Evolutionary conservation across 2,797 vertebrate genomes (phyloP), one percentile per base, ranked within the genome.

Genomic region (Pipistrellus nathusii): DNA sequence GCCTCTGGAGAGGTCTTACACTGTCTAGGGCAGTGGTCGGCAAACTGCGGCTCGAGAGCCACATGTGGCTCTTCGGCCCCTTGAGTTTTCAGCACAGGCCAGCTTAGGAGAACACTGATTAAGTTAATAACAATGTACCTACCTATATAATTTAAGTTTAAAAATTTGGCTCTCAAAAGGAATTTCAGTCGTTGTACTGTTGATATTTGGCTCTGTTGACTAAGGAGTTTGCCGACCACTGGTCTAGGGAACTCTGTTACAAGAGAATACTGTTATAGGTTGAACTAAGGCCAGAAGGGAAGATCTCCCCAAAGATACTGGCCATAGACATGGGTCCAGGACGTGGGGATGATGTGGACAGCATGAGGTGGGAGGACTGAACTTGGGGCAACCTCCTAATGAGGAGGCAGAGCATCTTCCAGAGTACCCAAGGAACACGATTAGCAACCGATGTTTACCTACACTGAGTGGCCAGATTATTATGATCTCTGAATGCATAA

Each of bases 211-310:
- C 46, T 48, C 46, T 48, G 46, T 48, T 48, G 46, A 48, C 46
- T 48, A 48, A 48, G 14, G 46, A 48, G 46, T 48, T 48, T 48
- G 46, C 46, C 13, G 11, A 48, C 13, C 13, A 48, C 46, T 48
- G 46, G 17, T 66, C 80, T 86, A 32, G 57, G 57, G 32, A 57
- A n/a, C n/a, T 55, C 30, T 55, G 13, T 91, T 41, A 72, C 9
- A 38, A n/a, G 76, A 13, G 11, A 71, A 18, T 13, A 69, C 13
- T 25, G 15, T 86, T 78, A 8, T n/a, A 75, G 64, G 46, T 80
- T 80, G 62, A 73, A 92, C 23, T 68, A 51, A 85, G 73, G 48
- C 77, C 69, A 64, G 78, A 77, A 82, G 41, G 8, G 82, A 90
- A 92, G 41, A 27, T 35, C 30, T 35, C 32, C 59, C 25, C 7